These are phyloP conservation scores for Itoplectis maculator DNA, from an alignment of 2,888 invertebrate genomes.

Conservation along the genomic window DNA sequence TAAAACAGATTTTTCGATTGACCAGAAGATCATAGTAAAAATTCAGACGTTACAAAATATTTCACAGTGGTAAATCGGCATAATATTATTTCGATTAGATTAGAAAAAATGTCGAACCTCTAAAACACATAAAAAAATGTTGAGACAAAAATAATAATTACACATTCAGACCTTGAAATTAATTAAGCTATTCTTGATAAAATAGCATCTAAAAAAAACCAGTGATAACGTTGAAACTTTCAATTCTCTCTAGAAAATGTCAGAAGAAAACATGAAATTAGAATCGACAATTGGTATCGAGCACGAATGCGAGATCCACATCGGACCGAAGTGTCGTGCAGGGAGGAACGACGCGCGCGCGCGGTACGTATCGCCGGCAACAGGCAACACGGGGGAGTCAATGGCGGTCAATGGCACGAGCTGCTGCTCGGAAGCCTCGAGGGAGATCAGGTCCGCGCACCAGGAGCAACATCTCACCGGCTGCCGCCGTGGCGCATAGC, in stretches of 20 bases:
- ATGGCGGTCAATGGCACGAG: conserved; percentile 84
- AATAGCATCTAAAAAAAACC: neutral
- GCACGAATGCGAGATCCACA: conserved; percentile 50
- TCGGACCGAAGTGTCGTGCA: conserved; percentile 59
- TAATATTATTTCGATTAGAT: too few relatives aligned
- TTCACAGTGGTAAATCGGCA: too few relatives aligned
- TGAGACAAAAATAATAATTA: too few relatives aligned
- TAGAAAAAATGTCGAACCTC: neutral
- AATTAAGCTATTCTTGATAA: too few relatives aligned
- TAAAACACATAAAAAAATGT: too few relatives aligned
- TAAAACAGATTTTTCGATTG: too few relatives aligned
- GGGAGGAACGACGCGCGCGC: conserved; percentile 35
- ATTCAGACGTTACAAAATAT: too few relatives aligned
- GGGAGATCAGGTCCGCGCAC: conserved; percentile 78
- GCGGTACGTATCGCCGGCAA: conserved; percentile 36
- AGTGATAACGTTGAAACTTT: neutral
- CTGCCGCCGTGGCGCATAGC: conserved; percentile 74
- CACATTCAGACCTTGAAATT: too few relatives aligned
- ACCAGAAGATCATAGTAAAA: too few relatives aligned
- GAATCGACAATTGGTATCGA: neutral
- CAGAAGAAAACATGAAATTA: too few relatives aligned
- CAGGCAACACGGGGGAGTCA: conserved; percentile 82
- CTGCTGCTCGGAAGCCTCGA: conserved; percentile 71
- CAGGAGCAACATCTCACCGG: conserved; percentile 79
- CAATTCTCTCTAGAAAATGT: too few relatives aligned